These are phyloP conservation scores for Pipa parva DNA, from an alignment of 2,113 vertebrate species.

Conservation along the genomic window DNA sequence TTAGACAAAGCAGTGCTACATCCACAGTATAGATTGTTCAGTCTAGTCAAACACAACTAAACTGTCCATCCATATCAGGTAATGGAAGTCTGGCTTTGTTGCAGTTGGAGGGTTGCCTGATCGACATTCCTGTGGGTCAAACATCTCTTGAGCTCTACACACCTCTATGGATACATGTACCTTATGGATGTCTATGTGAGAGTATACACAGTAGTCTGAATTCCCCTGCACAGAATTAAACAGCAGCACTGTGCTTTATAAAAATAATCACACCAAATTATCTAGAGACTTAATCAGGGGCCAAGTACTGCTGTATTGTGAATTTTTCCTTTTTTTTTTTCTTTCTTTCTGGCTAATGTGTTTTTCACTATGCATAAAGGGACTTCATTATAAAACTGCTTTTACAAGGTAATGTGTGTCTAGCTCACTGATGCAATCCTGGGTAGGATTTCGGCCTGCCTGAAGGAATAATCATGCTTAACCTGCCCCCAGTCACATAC, in stretches of 20 bases:
- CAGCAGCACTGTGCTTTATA: not conserved
- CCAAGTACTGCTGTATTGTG: too few species aligned
- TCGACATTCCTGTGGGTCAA: too few species aligned
- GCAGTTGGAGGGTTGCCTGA: not conserved
- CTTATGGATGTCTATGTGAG: too few species aligned
- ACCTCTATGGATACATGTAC: too few species aligned
- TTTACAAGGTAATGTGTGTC: not conserved
- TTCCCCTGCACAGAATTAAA: not conserved
- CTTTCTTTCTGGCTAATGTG: too few species aligned
- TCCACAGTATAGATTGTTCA: too few species aligned
- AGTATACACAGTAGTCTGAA: too few species aligned
- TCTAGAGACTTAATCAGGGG: not conserved
- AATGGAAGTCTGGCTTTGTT: not conserved
- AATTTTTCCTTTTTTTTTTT: too few species aligned
- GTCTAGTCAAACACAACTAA: too few species aligned
- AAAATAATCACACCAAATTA: not conserved
- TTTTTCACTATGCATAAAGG: not conserved
- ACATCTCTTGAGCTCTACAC: too few species aligned
- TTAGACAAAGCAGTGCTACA: too few species aligned
- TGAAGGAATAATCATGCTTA: not conserved
- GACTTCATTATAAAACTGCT: not conserved
- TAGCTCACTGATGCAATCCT: not conserved
- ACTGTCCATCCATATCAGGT: too few species aligned
- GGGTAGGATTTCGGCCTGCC: not conserved
- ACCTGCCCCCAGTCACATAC: not conserved